These are phyloP conservation scores for Oriolus oriolus DNA, from an alignment of 2,113 vertebrate genomes.

Conservation along the genomic window DNA sequence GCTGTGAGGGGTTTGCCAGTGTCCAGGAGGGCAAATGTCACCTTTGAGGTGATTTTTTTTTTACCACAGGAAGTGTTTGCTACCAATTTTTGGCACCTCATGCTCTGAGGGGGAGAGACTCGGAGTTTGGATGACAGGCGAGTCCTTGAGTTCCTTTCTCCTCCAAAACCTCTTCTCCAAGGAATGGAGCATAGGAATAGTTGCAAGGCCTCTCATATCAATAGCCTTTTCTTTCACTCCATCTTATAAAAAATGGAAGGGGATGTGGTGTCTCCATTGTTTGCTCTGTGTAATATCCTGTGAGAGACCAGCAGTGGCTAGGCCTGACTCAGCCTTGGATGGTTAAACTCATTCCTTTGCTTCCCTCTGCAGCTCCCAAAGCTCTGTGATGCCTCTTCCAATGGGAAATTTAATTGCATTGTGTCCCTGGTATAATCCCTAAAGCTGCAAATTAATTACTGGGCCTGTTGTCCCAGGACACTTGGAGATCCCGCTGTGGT, in stretches of 20 bases:
- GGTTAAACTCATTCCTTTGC: not conserved
- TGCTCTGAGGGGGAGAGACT: not conserved
- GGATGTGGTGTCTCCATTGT: not conserved
- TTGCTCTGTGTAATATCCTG: fast-evolving
- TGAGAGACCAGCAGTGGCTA: not conserved
- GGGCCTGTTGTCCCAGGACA: not conserved
- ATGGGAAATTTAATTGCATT: not conserved
- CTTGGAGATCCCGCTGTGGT: not conserved
- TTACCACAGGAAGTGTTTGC: fast-evolving
- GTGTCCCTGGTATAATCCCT: not conserved
- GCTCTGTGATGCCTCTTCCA: not conserved
- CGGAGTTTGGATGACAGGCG: fast-evolving
- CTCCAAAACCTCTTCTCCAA: not conserved
- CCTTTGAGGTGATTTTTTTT: not conserved
- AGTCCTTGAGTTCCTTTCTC: not conserved
- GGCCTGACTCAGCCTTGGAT: not conserved
- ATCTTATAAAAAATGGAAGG: not conserved
- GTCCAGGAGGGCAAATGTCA: not conserved
- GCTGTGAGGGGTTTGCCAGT: no score
- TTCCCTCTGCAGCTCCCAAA: not conserved
- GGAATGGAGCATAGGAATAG: not conserved
- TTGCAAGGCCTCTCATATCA: not conserved
- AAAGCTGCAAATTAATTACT: not conserved
- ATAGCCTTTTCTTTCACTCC: not conserved
- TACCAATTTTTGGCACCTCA: fast-evolving